phyloP scores from a whole-genome alignment of 2,113 vertebrate species.

The Chitala chitala region DNA sequence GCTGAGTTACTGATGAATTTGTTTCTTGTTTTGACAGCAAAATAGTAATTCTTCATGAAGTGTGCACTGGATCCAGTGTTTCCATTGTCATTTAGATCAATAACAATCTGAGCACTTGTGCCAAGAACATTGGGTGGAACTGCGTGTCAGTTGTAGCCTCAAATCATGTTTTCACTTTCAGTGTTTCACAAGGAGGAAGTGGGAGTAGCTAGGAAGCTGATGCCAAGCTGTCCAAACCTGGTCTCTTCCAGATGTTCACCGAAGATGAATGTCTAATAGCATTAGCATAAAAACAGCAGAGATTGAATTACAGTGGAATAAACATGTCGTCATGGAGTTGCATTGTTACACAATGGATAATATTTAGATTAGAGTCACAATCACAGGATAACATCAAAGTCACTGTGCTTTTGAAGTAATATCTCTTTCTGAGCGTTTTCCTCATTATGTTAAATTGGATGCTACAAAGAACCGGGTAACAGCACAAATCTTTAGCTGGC shows the following conservation, averaged over 20 bases:
- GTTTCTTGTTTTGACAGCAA: constrained; percentile 29
- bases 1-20: constrained; percentile 25
- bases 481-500: too few species aligned
- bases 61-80: constrained; percentile 21
- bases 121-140: constrained; percentile 3
- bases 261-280: too few species aligned
- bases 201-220: neutral
- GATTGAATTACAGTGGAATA: neutral
- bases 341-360: too few species aligned
- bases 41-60: constrained; percentile 21
- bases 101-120: constrained; percentile 8
- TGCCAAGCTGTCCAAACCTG: neutral
- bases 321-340: too few species aligned
- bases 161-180: constrained; percentile 8
- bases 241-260: neutral
- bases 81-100: constrained; percentile 22
- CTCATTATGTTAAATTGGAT: too few species aligned
- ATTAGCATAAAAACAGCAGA: neutral
- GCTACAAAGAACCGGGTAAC: too few species aligned
- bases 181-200: neutral
- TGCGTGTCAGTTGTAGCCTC: neutral
- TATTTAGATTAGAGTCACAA: too few species aligned
- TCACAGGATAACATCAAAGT: too few species aligned
- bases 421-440: too few species aligned
- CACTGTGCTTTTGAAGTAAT: too few species aligned